Conservation (phyloP, 2,113 vertebrate species). For the Chionomys nivalis region DNA sequence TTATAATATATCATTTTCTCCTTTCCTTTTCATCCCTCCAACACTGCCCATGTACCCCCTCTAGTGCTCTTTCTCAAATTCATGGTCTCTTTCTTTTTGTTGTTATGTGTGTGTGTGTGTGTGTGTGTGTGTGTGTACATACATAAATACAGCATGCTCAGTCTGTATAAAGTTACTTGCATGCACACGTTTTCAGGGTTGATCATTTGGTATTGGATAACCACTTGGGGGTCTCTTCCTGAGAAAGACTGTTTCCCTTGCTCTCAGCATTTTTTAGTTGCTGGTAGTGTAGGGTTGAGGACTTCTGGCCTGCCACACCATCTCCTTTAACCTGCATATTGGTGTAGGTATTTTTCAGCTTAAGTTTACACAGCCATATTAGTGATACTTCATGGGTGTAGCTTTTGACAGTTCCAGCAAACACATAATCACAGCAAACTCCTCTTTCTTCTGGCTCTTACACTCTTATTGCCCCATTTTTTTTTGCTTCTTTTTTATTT, state of each 20-base stretch:
- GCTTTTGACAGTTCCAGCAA: background rate
- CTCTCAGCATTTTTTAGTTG: background rate
- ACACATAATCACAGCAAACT: background rate
- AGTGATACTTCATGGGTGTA: background rate
- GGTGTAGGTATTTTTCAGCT: background rate
- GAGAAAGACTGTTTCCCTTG: background rate
- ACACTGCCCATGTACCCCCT: background rate
- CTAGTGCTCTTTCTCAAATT: background rate
- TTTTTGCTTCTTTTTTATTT: too few species aligned
- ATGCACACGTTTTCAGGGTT: background rate
- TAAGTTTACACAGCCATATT: background rate
- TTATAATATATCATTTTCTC: background rate
- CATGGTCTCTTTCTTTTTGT: background rate
- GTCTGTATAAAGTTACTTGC: background rate
- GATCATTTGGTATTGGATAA: background rate
- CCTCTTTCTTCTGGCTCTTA: background rate
- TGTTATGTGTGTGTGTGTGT: background rate
- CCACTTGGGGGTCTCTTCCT: too few species aligned
- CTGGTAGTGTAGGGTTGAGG: too few species aligned
- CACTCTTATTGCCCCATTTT: background rate
- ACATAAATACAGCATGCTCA: background rate
- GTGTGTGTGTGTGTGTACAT: background rate
- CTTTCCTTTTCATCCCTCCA: background rate
- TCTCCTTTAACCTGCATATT: too few species aligned
- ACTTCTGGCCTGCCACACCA: too few species aligned